phyloP scores from a whole-genome alignment of 2,113 vertebrate species.

The Hypocryptadius cinnamomeus region DNA sequence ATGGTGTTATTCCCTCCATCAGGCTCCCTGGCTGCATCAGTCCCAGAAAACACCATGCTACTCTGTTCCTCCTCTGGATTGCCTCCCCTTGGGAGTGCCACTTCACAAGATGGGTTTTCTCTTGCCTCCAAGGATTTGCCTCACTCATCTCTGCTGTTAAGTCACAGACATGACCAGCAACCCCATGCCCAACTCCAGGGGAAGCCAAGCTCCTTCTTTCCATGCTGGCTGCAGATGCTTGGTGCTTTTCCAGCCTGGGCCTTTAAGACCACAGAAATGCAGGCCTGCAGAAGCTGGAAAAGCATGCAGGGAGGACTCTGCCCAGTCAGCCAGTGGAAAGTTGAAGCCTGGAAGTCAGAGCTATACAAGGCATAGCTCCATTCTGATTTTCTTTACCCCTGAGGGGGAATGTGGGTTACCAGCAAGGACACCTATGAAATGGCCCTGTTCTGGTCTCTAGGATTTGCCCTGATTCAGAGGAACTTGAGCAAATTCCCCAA shows the following conservation, averaged over 20 bases:
- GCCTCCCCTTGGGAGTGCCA: not conserved
- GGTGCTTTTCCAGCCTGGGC: not conserved
- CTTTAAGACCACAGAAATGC: not conserved
- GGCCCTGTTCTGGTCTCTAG: conserved; percentile 15
- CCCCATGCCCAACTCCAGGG: not conserved
- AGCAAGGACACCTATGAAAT: conserved; percentile 23
- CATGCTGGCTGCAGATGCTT: not conserved
- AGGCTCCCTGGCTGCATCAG: not conserved
- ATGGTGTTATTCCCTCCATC: not conserved
- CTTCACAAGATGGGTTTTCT: not conserved
- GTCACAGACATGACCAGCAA: not conserved
- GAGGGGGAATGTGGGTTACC: conserved; percentile 24
- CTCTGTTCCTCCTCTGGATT: not conserved
- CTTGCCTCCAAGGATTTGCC: not conserved
- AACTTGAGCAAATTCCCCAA: not conserved
- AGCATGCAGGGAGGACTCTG: not conserved
- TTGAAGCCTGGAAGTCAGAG: not conserved
- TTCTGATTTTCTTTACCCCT: conserved; percentile 20
- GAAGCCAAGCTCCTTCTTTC: not conserved
- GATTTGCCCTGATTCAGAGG: conserved; percentile 36
- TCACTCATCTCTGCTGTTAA: not conserved
- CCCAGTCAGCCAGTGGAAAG: not conserved
- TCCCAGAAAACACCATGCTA: not conserved
- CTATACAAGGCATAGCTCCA: not conserved
- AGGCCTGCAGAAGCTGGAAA: not conserved